These are phyloP conservation scores for Grammomys surdaster DNA, from an alignment of 2,113 vertebrate species.

Conservation along the genomic window DNA sequence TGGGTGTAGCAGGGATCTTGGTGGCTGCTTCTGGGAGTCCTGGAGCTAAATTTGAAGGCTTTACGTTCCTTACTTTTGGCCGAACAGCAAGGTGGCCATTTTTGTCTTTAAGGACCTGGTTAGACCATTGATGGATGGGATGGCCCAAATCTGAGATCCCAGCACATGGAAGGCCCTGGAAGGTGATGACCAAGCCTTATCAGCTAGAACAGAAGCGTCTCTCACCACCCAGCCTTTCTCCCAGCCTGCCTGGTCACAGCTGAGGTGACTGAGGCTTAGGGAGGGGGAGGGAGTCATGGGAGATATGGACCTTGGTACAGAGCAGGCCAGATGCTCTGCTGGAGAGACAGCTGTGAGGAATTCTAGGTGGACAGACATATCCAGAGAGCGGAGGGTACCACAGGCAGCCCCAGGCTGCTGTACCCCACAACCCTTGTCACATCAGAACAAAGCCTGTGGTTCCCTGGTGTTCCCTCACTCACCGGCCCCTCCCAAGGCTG, in stretches of 20 bases:
- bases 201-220: not conserved
- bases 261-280: not conserved
- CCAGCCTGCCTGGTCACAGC: not conserved
- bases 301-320: not conserved
- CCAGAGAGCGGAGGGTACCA: not conserved
- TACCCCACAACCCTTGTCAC: not conserved
- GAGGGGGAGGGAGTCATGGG: not conserved
- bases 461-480: not conserved
- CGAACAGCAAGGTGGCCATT: rapidly evolving
- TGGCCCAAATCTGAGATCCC: not conserved
- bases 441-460: not conserved
- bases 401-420: too few species aligned
- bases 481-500: constrained; percentile 70
- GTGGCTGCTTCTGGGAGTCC: not conserved
- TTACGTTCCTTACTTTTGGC: rapidly evolving
- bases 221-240: not conserved
- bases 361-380: not conserved
- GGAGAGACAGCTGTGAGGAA: too few species aligned
- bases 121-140: not conserved
- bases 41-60: not conserved
- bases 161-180: constrained; percentile 55
- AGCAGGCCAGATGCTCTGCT: not conserved
- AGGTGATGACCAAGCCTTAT: not conserved
- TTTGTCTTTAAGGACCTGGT: not conserved
- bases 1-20: rapidly evolving